A percentile compares a stretch with the other conserved stretches of the same genome.
These are phyloP conservation scores for Idaea straminata DNA, from an alignment of 2,888 invertebrate genomes.

Conservation along the genomic window DNA sequence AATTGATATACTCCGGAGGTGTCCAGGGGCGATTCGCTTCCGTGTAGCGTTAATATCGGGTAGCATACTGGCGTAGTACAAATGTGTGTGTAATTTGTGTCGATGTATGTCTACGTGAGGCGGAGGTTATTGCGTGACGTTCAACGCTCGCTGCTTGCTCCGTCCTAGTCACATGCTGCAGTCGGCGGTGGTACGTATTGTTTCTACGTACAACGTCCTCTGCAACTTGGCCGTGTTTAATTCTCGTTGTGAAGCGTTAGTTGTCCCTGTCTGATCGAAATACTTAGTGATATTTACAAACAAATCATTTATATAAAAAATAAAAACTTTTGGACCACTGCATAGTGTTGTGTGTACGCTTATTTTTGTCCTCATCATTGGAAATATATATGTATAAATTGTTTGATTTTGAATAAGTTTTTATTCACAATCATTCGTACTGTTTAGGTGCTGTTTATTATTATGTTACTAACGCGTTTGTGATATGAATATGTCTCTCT, in stretches of 20 bases:
- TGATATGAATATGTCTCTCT: conserved; percentile 71
- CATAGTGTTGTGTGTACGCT: conserved; percentile 66
- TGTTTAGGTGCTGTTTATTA: conserved; percentile 76
- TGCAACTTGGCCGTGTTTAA: conserved; percentile 29
- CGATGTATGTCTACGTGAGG: conserved; percentile 30
- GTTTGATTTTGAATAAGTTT: conserved; percentile 57
- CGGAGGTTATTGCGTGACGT: conserved; percentile 36
- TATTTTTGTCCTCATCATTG: conserved; percentile 55
- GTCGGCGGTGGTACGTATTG: conserved; percentile 13
- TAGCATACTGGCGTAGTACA: conserved; percentile 77
- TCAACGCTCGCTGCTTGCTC: conserved; percentile 27
- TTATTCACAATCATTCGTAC: conserved; percentile 63
- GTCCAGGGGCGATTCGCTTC: conserved; percentile 49
- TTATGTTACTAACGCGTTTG: conserved; percentile 67
- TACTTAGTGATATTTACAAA: conserved; percentile 58
- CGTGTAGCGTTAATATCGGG: conserved; percentile 52
- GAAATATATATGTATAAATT: conserved; percentile 57
- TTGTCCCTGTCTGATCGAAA: conserved; percentile 63
- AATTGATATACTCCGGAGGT: conserved; percentile 49
- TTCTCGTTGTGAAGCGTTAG: conserved; percentile 66
- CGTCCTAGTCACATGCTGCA: conserved; percentile 50
- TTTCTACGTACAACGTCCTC: neutral
- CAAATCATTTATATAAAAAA: conserved; percentile 18
- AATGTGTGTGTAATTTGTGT: conserved; percentile 59
- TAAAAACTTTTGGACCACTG: conserved; percentile 62